Evolutionary conservation across 2,113 vertebrate genomes (phyloP).

Genomic region (Megaleporinus macrocephalus): DNA sequence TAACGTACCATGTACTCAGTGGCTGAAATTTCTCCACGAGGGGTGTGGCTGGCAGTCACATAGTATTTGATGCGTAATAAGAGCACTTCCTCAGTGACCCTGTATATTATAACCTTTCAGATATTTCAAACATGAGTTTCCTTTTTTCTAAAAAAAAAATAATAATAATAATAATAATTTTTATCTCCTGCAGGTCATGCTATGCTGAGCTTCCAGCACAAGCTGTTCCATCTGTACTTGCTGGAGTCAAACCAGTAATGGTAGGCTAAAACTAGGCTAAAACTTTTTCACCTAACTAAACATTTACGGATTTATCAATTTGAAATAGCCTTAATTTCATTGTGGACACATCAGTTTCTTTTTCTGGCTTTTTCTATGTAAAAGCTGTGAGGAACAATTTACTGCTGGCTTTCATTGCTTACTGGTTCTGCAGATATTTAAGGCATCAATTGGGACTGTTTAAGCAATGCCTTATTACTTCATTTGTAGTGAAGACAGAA

Average conservation of each 20-base stretch:
- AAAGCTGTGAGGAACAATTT: neutral
- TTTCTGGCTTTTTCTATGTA: neutral
- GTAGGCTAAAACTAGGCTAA: constrained; percentile 66
- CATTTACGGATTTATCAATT: neutral
- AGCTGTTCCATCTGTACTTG: constrained; percentile 86
- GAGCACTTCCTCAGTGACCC: no score
- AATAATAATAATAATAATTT: no score
- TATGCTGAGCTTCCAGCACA: constrained; percentile 90
- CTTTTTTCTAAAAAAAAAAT: no score
- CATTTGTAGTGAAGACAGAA: neutral
- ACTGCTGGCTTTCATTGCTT: neutral
- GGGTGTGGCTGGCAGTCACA: no score
- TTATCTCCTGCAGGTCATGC: constrained; percentile 79
- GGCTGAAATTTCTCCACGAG: no score
- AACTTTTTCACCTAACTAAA: neutral
- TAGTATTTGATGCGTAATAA: no score
- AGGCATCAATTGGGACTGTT: neutral
- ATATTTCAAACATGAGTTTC: no score
- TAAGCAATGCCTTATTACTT: no score
- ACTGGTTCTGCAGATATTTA: neutral
- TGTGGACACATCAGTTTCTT: no score
- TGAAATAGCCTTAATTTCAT: neutral
- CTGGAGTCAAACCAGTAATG: constrained; percentile 79
- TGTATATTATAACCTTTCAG: no score
- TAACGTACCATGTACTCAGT: no score